Conservation (phyloP, 2,113 vertebrate species). For the Erythrocercus mccallii region DNA sequence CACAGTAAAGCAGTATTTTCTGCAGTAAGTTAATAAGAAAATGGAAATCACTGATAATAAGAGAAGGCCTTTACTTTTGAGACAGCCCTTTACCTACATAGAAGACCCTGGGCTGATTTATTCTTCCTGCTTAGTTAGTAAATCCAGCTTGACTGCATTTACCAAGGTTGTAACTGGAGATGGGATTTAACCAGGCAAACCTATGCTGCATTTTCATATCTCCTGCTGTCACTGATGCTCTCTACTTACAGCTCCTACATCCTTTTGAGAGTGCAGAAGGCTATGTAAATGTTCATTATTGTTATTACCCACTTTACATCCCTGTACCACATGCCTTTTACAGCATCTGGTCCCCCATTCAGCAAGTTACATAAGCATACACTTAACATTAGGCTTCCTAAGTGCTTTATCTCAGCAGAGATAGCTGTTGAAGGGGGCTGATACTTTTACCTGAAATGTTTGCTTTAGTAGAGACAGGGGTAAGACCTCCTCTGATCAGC, state of each 20-base stretch:
- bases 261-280: background rate
- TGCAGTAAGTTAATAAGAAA: conserved; percentile 23
- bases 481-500: background rate
- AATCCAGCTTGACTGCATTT: background rate
- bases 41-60: conserved; percentile 34
- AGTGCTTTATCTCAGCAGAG: background rate
- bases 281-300: conserved; percentile 12
- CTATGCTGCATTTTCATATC: background rate
- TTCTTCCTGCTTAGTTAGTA: background rate
- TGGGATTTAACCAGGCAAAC: background rate
- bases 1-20: conserved; percentile 1
- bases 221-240: background rate
- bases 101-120: background rate
- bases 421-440: background rate
- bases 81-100: background rate
- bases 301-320: conserved; percentile 28
- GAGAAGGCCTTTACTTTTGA: background rate
- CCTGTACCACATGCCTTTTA: background rate
- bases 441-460: background rate
- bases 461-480: background rate
- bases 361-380: background rate
- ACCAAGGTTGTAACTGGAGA: background rate
- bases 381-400: background rate
- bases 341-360: background rate
- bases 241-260: background rate